A percentile compares a stretch with the other conserved stretches of the same genome.
Evolutionary conservation across 1,140 invertebrate genomes (phyloP).

Genomic region (Ips typographus): DNA sequence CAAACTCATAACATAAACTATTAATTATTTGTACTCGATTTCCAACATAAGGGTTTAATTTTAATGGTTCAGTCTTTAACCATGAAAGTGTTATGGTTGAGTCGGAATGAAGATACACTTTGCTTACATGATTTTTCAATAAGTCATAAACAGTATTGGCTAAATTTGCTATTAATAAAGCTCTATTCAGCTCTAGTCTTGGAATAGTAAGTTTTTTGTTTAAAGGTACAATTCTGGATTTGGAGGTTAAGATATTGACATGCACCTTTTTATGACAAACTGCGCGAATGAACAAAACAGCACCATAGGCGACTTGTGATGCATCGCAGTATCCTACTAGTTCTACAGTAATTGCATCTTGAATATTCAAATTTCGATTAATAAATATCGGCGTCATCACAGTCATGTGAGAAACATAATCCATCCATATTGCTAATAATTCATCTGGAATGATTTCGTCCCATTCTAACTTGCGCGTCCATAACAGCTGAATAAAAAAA

Average conservation of each 20-base stretch:
- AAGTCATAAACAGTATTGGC: constrained; percentile 4
- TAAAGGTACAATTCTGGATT: constrained; percentile 22
- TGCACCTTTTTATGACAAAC: constrained; percentile 8
- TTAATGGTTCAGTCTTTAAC: not conserved
- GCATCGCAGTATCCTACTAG: constrained; percentile 48
- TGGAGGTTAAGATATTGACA: constrained; percentile 16
- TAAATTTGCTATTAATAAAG: constrained; percentile 12
- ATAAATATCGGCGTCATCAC: not conserved
- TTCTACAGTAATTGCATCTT: constrained; percentile 14
- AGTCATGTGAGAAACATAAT: not conserved
- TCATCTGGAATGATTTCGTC: constrained; percentile 29
- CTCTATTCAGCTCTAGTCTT: constrained; percentile 14
- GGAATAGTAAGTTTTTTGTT: constrained; percentile 23
- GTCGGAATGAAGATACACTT: not conserved
- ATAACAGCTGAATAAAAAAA: constrained; percentile 44
- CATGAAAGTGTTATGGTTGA: not conserved
- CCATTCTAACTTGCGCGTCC: constrained; percentile 40
- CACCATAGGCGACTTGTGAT: constrained; percentile 42
- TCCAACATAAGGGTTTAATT: not conserved
- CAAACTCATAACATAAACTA: not conserved
- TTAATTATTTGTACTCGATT: not conserved
- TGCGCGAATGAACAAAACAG: constrained; percentile 30
- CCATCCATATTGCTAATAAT: constrained; percentile 14
- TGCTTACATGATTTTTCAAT: not conserved
- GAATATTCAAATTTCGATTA: constrained; percentile 1